Evolutionary conservation across 2,113 vertebrate genomes (phyloP).

Genomic region (Zootoca vivipara): DNA sequence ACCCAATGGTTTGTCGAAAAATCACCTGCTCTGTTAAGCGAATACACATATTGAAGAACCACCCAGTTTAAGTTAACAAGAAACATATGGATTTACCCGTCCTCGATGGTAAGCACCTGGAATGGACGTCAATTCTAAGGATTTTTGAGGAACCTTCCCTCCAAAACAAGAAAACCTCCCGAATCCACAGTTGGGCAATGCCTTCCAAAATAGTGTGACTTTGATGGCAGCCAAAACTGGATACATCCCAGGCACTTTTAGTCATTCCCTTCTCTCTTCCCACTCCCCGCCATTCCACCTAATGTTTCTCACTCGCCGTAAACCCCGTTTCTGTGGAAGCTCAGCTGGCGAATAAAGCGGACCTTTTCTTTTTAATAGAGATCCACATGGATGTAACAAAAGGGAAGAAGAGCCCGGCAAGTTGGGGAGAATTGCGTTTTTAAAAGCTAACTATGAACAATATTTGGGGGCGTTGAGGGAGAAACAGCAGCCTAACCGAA

Average conservation of each 20-base stretch:
- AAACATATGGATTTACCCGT: neutral
- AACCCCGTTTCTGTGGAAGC: neutral
- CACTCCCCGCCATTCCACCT: neutral
- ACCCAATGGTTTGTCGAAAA: neutral
- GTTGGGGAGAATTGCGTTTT: slow-evolving; percentile 18
- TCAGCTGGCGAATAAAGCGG: neutral
- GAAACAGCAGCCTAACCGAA: slow-evolving; percentile 46
- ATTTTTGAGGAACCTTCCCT: neutral
- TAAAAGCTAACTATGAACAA: slow-evolving; percentile 41
- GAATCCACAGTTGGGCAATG: neutral
- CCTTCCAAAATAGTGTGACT: neutral
- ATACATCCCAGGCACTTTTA: neutral
- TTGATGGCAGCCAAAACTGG: neutral
- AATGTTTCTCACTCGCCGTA: neutral
- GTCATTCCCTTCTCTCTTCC: neutral
- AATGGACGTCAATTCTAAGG: neutral
- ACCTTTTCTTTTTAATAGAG: neutral
- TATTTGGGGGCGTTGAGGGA: slow-evolving; percentile 16
- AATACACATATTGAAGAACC: neutral
- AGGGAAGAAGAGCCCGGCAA: slow-evolving; percentile 29
- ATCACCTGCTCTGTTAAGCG: neutral
- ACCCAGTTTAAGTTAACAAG: neutral
- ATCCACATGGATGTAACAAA: slow-evolving; percentile 19
- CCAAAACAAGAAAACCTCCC: neutral
- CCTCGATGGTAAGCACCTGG: neutral